A percentile compares a stretch with the other conserved stretches of the same genome.
These are phyloP conservation scores for Callosobruchus maculatus DNA, from an alignment of 2,888 invertebrate genomes.

Conservation along the genomic window DNA sequence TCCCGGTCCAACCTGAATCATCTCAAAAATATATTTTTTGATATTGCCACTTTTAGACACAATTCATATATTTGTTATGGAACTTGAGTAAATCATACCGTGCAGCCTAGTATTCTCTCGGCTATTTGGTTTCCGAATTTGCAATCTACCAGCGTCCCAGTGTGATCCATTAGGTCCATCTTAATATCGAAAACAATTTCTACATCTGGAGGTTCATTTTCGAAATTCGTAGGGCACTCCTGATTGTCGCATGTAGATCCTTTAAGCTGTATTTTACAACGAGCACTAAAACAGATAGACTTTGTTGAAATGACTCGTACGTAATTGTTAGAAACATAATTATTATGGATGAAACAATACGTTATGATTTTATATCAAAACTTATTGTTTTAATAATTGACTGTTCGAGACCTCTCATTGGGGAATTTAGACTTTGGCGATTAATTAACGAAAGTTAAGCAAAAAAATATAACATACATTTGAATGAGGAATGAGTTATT, in stretches of 20 bases:
- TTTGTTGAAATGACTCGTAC: too few species aligned
- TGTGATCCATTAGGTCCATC: constrained; percentile 64
- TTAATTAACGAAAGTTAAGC: too few species aligned
- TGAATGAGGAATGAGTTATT: too few species aligned
- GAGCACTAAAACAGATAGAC: constrained; percentile 27
- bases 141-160: constrained; percentile 60
- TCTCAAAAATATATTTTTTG: too few species aligned
- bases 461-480: too few species aligned
- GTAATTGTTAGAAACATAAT: too few species aligned
- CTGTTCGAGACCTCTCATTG: too few species aligned
- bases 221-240: constrained; percentile 42
- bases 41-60: background rate
- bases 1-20: too few species aligned
- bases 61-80: background rate
- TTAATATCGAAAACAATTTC: constrained; percentile 57
- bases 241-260: constrained; percentile 40
- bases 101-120: constrained; percentile 57
- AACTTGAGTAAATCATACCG: constrained; percentile 45
- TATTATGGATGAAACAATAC: too few species aligned
- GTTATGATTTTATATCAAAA: too few species aligned
- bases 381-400: too few species aligned
- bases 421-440: too few species aligned
- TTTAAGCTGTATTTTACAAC: constrained; percentile 33
- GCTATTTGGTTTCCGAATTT: constrained; percentile 58
- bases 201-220: constrained; percentile 37